These are phyloP conservation scores for Bacillus rossius DNA, from an alignment of 1,140 invertebrate genomes.

Conservation along the genomic window DNA sequence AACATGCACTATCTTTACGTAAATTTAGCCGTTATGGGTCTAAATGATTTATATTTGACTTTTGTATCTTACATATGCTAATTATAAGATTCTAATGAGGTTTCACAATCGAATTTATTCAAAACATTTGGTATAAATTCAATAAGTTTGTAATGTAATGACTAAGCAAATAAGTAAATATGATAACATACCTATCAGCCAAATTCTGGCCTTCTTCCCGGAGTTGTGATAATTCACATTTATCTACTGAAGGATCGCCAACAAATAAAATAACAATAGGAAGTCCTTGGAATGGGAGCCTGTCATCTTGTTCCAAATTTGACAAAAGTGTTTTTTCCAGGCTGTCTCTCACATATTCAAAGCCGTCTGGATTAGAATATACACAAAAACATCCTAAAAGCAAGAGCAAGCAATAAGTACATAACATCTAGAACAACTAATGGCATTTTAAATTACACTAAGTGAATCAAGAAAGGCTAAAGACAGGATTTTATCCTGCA, in stretches of 20 bases:
- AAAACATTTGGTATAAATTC: too few relatives aligned
- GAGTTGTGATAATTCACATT: constrained; percentile 74
- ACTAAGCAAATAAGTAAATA: background rate
- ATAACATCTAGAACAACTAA: too few relatives aligned
- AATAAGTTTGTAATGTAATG: constrained; percentile 13
- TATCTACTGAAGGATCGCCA: constrained; percentile 74
- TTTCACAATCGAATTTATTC: too few relatives aligned
- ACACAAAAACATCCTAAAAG: constrained; percentile 75
- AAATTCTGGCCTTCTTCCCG: constrained; percentile 86
- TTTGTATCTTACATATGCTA: too few relatives aligned
- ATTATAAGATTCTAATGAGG: too few relatives aligned
- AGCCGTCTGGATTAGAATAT: constrained; percentile 85
- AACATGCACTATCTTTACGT: too few relatives aligned
- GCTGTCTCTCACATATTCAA: constrained; percentile 88
- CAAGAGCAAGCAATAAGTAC: too few relatives aligned
- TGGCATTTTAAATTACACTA: too few relatives aligned
- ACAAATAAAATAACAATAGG: constrained; percentile 88
- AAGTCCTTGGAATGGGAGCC: constrained; percentile 76
- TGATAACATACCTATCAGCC: constrained; percentile 65
- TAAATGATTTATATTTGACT: too few relatives aligned
- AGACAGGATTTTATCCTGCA: too few relatives aligned
- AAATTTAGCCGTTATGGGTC: too few relatives aligned
- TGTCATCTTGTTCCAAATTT: constrained; percentile 87
- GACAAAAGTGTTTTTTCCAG: constrained; percentile 87
- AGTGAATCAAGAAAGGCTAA: too few relatives aligned